These are phyloP conservation scores for Microctonus hyperodae DNA, from an alignment of 2,888 invertebrate species.

Conservation along the genomic window DNA sequence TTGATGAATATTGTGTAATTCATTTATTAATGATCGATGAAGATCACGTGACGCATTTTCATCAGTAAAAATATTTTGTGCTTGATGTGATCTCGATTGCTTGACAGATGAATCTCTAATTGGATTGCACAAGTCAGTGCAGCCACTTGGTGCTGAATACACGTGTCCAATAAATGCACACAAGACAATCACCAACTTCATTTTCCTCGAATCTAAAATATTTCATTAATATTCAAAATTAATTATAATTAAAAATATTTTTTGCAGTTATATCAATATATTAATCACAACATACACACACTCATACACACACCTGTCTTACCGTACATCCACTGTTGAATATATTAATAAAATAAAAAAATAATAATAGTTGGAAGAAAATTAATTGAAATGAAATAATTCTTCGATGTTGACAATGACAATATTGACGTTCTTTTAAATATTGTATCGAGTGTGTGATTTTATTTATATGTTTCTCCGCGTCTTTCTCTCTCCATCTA, in stretches of 20 bases:
- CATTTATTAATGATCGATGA: slow-evolving; percentile 15
- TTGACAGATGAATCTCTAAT: background rate
- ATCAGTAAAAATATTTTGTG: slow-evolving; percentile 33
- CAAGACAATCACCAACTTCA: slow-evolving; percentile 39
- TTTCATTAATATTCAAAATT: background rate
- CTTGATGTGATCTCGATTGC: slow-evolving; percentile 19
- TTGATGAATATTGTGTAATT: slow-evolving; percentile 24
- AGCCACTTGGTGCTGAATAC: slow-evolving; percentile 46
- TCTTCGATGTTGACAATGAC: slow-evolving; percentile 35
- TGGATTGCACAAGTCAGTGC: slow-evolving; percentile 40
- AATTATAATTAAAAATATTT: background rate
- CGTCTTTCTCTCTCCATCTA: slow-evolving; percentile 36
- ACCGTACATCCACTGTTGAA: background rate
- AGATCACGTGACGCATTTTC: slow-evolving; percentile 27
- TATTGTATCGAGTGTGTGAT: slow-evolving; percentile 31
- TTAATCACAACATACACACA: background rate
- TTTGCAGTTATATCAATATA: background rate
- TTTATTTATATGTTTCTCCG: slow-evolving; percentile 41
- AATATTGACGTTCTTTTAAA: slow-evolving; percentile 41
- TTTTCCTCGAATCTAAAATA: slow-evolving; percentile 17
- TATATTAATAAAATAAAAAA: no score
- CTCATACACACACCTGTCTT: background rate
- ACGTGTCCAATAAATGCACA: slow-evolving; percentile 41
- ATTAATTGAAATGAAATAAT: slow-evolving; percentile 14
- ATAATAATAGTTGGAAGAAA: background rate